Evolutionary conservation across 1,140 invertebrate species (phyloP).

Genomic region (Acarapis woodi): DNA sequence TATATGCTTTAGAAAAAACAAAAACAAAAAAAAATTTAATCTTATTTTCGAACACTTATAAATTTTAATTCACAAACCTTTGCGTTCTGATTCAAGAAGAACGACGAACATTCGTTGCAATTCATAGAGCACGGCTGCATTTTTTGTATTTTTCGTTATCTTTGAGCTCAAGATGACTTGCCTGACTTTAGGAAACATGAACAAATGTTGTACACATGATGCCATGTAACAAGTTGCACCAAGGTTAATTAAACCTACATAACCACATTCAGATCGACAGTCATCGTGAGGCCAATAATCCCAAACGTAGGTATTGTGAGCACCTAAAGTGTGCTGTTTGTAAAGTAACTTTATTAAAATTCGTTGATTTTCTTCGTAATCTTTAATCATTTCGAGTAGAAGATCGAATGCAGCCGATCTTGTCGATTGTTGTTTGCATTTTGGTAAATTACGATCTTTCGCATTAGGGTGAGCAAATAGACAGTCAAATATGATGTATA

Average conservation of each 20-base stretch:
- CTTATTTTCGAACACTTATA: too few relatives aligned
- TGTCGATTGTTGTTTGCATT: conserved; percentile 64
- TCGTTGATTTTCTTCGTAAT: conserved; percentile 51
- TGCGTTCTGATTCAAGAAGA: conserved; percentile 65
- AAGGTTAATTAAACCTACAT: conserved; percentile 70
- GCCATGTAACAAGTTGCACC: conserved; percentile 93
- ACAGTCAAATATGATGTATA: conserved; percentile 44
- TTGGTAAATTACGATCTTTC: conserved; percentile 45
- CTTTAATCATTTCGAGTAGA: conserved; percentile 52
- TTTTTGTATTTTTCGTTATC: conserved; percentile 29
- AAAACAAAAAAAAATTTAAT: too few relatives aligned
- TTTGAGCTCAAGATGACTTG: conserved; percentile 39
- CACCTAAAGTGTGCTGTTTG: conserved; percentile 46
- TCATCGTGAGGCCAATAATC: conserved; percentile 91
- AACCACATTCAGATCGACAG: conserved; percentile 65
- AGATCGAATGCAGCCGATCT: conserved; percentile 65
- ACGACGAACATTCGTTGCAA: conserved; percentile 85
- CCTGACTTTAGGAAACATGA: conserved; percentile 76
- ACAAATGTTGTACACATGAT: conserved; percentile 79
- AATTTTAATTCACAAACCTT: too few relatives aligned
- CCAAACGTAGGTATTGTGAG: conserved; percentile 61
- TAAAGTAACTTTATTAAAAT: conserved; percentile 48
- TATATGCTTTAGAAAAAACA: too few relatives aligned
- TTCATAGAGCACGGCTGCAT: conserved; percentile 49
- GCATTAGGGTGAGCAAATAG: conserved; percentile 66